Percentiles rank a stretch among this genome's conserved stretches.
Conservation (phyloP, 2,113 vertebrate species). For the Chaenocephalus aceratus region DNA sequence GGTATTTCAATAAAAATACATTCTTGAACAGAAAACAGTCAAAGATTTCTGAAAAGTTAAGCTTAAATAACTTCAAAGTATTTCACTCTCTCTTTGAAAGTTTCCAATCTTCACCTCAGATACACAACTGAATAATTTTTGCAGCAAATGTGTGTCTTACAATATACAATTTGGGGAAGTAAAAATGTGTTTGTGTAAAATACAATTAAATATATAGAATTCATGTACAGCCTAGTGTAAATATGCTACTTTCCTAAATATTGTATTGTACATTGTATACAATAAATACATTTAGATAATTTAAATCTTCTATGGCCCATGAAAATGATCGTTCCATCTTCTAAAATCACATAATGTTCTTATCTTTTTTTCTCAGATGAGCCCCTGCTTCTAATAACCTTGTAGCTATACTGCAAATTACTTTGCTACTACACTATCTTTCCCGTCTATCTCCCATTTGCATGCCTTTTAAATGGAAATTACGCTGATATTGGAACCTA, state of each 20-base stretch:
- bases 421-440: slow-evolving; percentile 11
- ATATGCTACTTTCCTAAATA: neutral
- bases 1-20: neutral
- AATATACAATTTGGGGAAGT: neutral
- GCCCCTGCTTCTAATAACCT: slow-evolving; percentile 40
- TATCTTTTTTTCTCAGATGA: slow-evolving; percentile 34
- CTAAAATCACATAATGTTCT: slow-evolving; percentile 5
- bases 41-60: neutral
- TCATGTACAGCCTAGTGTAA: neutral
- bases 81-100: neutral
- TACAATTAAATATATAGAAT: neutral
- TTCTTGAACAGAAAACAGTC: neutral
- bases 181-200: neutral
- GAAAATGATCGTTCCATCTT: neutral
- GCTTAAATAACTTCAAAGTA: neutral
- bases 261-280: neutral
- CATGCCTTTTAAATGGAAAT: slow-evolving; percentile 57
- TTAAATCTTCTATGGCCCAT: neutral
- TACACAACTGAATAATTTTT: neutral
- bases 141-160: neutral
- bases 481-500: slow-evolving; percentile 18
- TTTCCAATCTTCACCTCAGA: neutral
- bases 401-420: slow-evolving; percentile 34
- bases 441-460: slow-evolving; percentile 35
- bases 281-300: neutral